Base-by-base conservation (phyloP, 1,140 invertebrate genomes). In the Heliothis virescens region DNA sequence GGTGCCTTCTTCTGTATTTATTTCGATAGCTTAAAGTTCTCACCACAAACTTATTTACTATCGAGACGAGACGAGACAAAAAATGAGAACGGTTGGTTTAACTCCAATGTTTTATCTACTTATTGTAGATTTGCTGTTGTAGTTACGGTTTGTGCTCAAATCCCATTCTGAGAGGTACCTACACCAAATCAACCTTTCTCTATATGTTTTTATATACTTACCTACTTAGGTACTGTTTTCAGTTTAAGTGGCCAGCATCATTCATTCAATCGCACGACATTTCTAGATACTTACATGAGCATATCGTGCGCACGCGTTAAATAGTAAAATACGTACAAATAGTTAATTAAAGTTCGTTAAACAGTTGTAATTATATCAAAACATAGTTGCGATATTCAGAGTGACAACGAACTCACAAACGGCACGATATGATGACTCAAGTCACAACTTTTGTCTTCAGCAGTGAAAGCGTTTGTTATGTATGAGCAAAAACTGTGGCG, bases 381-480 rank as follows among this genome's bases (percentile, higher is more conserved):
- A 21, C 18, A 52, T 53, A 29, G 9, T 26, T 71, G 21, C 16
- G 29, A 71, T 71, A 53, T 52, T 71, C 67, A 52, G 48, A 53
- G 13, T 71, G 67, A 71, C 67, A 71, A 50, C 67, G 21, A 26
- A 41, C n/a, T 53, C 67, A 53, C 47, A 67, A 21, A 67, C 48
- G 1, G 48, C 67, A 71, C 67, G 67, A 71, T 18, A 71, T 71
- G 55, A 74, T 62, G 55, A 74, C 18, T 59, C 41, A 50, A 74
- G 34, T 60, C 11, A 60, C n/a, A 41, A 76, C 74, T 76, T 76
- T 75, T 67, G 63, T 78, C 62, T 78, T 57, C 63, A 34, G 2
- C 50, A 50, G 75, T 69, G 75, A 78, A 78, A 78, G 75, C 29
- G 50, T 69, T 78, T 78, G 63, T 57, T 57, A 48, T 63, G 63